Percentiles rank a stretch among this genome's conserved stretches.
These are phyloP conservation scores for Megatriorchis doriae DNA, from an alignment of 2,113 vertebrate genomes.

Conservation along the genomic window DNA sequence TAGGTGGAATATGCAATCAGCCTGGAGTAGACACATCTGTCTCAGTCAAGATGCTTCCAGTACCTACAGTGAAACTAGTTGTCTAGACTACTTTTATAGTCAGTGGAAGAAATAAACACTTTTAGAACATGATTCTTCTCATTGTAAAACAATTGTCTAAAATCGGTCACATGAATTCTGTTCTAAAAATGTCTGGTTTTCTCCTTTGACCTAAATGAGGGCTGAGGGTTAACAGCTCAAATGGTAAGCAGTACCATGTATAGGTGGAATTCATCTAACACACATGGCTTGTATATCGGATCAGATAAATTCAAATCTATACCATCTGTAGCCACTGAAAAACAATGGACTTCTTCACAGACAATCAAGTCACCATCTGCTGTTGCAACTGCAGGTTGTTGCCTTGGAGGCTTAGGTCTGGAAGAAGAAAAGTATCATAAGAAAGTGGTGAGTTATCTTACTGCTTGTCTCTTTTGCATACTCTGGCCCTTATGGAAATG, in stretches of 20 bases:
- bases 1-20: not conserved
- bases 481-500: not conserved
- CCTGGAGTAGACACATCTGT: not conserved
- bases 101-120: not conserved
- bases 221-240: not conserved
- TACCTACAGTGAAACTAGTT: not conserved
- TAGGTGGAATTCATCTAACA: not conserved
- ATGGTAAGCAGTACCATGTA: not conserved
- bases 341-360: not conserved
- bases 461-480: not conserved
- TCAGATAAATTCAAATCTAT: not conserved
- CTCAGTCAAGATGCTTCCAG: not conserved
- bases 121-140: not conserved
- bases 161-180: not conserved
- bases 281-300: not conserved
- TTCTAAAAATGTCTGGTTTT: not conserved
- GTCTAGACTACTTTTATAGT: not conserved
- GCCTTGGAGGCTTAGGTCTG: not conserved
- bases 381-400: not conserved
- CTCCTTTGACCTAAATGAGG: not conserved
- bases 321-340: not conserved
- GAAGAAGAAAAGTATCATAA: not conserved
- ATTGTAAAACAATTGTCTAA: not conserved
- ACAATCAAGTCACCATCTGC: not conserved
- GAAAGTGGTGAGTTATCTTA: not conserved